Evolutionary conservation across 2,888 invertebrate genomes (phyloP), one percentile per base, ranked within the genome.

Genomic region (Thera obeliscata): DNA sequence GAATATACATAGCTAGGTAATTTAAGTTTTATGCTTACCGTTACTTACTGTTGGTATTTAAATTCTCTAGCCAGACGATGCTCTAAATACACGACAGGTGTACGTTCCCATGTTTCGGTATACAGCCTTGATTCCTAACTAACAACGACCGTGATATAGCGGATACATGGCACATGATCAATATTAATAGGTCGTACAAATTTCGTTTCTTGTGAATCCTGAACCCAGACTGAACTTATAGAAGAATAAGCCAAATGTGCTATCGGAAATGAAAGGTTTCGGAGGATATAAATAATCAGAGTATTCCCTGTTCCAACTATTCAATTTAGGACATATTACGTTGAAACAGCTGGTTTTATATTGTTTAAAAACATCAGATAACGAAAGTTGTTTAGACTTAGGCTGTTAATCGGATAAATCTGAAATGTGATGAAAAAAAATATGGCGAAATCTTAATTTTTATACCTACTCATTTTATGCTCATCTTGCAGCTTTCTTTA

Each of bases 41-140:
- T 52, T 33, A 60, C 50, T 77, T 79, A 81, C 52, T 33, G 22
- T 22, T 22, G 22, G 22, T 52, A 52, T 52, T 80, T 80, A 80
- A 77, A 81, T 78, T 77, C 78, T 77, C 69, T 74, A 78, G 74
- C 76, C 78, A 82, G 80, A 80, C 79, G 80, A 59, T 75, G 74
- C 82, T 82, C 80, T 80, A 79, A 85, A 82, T 77, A 75, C 76
- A 81, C 76, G 81, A 78, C 87, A 87, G 88, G 86, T 88, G 88
- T 80, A 74, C 75, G 81, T 87, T 88, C 88, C 85, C 87, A 87
- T 83, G 84, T 81, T 79, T 80, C 80, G 83, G 75, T 80, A 83
- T 79, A 82, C 84, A 80, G 79, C 80, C 78, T 83, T 12, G 35
- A 12, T 61, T 61, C 36, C 43, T 36, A 35, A 48, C 36, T 8